Conservation (phyloP, 2,113 vertebrate species). For the Poeciliopsis prolifica region DNA sequence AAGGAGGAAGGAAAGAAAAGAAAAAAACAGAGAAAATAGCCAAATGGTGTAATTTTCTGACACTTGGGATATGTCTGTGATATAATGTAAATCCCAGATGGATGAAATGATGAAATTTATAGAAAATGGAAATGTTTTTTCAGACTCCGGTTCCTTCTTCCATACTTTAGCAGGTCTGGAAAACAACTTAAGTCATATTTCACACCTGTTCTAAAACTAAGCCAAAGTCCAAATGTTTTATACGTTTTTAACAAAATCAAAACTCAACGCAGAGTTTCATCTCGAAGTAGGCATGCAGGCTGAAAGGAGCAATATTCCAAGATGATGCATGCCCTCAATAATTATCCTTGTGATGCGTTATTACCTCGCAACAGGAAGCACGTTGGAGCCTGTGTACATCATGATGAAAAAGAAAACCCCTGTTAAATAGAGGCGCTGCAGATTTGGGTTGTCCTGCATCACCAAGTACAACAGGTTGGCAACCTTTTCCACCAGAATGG, state of each 20-base stretch:
- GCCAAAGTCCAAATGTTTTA: background rate
- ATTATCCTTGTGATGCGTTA: background rate
- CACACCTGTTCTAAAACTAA: background rate
- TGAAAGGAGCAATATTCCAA: background rate
- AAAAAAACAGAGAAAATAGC: too few species aligned
- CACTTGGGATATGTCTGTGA: background rate
- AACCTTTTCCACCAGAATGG: conserved; percentile 97
- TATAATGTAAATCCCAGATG: background rate
- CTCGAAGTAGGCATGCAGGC: background rate
- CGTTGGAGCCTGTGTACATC: conserved; percentile 99
- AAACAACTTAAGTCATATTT: background rate
- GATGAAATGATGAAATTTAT: background rate
- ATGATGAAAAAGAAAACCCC: conserved; percentile 99
- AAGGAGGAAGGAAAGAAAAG: too few species aligned
- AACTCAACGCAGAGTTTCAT: background rate
- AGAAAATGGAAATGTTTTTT: background rate
- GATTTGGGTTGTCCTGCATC: conserved; percentile 98
- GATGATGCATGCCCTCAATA: background rate
- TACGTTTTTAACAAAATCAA: background rate
- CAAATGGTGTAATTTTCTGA: background rate
- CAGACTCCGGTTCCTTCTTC: background rate
- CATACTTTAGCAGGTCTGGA: too few species aligned
- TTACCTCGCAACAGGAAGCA: conserved; percentile 96
- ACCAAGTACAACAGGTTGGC: conserved; percentile 90
- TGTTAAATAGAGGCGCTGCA: conserved; percentile 95